Percentiles rank a stretch among this genome's conserved stretches.
These are phyloP conservation scores for Tachypleus tridentatus DNA, from an alignment of 1,140 invertebrate genomes.

Conservation along the genomic window DNA sequence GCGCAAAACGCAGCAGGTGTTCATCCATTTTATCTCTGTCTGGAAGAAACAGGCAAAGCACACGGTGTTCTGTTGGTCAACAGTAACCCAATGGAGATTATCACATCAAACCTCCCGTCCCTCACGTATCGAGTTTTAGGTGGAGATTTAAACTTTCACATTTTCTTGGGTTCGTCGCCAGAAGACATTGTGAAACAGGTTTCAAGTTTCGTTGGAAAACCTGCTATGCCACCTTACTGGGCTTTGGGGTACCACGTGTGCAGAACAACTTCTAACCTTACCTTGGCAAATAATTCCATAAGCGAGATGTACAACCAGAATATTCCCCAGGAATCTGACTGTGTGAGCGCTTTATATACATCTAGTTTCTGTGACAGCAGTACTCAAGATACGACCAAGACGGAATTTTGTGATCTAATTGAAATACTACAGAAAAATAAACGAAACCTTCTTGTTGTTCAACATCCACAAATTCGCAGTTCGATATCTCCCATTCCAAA, in stretches of 20 bases:
- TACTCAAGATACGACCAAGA: conserved; percentile 28
- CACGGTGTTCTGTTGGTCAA: conserved; percentile 63
- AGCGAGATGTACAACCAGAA: conserved; percentile 49
- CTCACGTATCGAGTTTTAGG: conserved; percentile 61
- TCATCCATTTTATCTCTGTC: conserved; percentile 23
- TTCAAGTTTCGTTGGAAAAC: conserved; percentile 28
- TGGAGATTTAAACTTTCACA: conserved; percentile 57
- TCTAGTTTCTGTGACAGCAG: conserved; percentile 30
- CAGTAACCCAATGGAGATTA: conserved; percentile 68
- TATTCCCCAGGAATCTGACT: conserved; percentile 28
- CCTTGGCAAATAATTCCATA: conserved; percentile 47
- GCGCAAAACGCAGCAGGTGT: neutral
- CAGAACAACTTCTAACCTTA: conserved; percentile 33
- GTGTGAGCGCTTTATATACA: conserved; percentile 22
- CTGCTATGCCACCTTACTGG: conserved; percentile 37
- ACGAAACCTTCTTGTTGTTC: neutral
- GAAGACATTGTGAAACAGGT: conserved; percentile 40
- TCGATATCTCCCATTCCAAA: neutral
- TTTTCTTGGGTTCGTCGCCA: conserved; percentile 58
- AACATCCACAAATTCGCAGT: neutral
- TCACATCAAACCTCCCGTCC: conserved; percentile 58
- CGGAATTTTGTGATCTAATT: conserved; percentile 25
- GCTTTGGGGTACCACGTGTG: conserved; percentile 38
- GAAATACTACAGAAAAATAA: conserved; percentile 15
- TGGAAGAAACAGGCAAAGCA: conserved; percentile 22